Evolutionary conservation across 2,797 vertebrate genomes (phyloP).

Genomic region (Clarias fuscus): DNA sequence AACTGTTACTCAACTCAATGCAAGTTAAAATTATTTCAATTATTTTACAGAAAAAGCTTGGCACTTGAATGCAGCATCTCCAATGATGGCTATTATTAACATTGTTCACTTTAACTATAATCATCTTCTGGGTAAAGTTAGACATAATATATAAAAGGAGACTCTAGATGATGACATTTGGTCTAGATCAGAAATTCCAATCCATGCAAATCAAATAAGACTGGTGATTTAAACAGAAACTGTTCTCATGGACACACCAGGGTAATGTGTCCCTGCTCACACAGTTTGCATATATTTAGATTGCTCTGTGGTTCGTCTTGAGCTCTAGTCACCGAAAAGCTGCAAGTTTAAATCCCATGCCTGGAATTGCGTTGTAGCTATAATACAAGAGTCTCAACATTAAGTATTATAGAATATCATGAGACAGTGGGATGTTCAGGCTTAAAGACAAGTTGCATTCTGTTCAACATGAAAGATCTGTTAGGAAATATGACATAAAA

Average conservation of each 20-base stretch:
- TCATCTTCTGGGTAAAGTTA: neutral
- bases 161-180: too few relatives aligned
- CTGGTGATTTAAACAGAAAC: neutral
- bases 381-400: neutral
- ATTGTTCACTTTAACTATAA: neutral
- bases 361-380: neutral
- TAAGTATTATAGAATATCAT: too few relatives aligned
- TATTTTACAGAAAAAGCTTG: neutral
- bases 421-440: neutral
- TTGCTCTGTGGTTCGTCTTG: neutral
- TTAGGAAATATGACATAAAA: neutral
- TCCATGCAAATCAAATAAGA: neutral
- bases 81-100: neutral
- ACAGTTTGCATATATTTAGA: conserved; percentile 13
- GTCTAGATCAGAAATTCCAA: neutral
- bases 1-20: too few relatives aligned
- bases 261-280: neutral
- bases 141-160: neutral
- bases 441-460: neutral
- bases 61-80: neutral
- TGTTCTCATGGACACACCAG: neutral
- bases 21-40: neutral
- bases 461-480: too few relatives aligned
- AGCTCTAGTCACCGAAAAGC: neutral
- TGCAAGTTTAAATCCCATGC: neutral